phyloP scores from a whole-genome alignment of 2,888 invertebrate genomes.

The Mesoligia furuncula region DNA sequence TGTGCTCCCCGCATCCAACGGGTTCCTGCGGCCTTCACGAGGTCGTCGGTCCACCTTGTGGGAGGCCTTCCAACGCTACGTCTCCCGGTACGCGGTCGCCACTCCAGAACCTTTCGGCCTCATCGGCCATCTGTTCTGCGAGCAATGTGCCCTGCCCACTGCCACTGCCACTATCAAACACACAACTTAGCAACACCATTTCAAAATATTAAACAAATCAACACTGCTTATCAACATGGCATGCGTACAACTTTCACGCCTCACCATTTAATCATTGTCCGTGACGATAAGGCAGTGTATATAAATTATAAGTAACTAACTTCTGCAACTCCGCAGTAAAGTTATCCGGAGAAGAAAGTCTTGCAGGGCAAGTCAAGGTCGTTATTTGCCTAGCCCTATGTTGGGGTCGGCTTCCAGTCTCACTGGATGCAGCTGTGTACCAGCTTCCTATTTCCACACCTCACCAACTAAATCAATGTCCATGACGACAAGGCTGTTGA shows the following conservation, averaged over 20 bases:
- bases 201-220: constrained; percentile 12
- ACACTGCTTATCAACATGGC: constrained; percentile 29
- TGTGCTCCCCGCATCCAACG: no score
- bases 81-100: no score
- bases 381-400: neutral
- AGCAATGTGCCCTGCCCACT: no score
- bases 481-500: constrained; percentile 9
- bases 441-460: neutral
- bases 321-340: neutral
- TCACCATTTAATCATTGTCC: constrained; percentile 17
- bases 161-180: no score
- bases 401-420: neutral
- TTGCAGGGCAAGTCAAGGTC: neutral
- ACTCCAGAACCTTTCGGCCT: no score
- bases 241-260: constrained; percentile 29
- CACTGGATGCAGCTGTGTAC: neutral
- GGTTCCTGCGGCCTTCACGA: no score
- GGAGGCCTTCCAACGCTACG: no score
- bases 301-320: neutral
- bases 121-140: no score
- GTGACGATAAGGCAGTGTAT: constrained; percentile 16
- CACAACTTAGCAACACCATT: neutral
- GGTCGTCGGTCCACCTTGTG: no score
- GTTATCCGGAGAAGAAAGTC: no score
- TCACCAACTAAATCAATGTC: constrained; percentile 11